These are phyloP conservation scores for Nemotelus pantherinus DNA, from an alignment of 2,888 invertebrate species.

Conservation along the genomic window DNA sequence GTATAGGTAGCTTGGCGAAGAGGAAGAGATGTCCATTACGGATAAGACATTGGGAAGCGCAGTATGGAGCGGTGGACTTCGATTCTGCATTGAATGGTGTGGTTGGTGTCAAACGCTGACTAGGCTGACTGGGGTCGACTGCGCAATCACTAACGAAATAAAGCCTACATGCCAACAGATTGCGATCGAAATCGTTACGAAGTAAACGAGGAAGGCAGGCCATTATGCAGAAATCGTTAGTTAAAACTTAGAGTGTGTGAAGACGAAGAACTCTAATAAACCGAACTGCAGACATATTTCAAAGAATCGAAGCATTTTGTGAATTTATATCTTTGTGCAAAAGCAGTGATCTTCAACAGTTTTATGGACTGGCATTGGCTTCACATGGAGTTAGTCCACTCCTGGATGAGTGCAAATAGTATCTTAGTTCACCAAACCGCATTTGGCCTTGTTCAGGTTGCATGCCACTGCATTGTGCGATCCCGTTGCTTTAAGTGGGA, in stretches of 20 bases:
- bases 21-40: conserved; percentile 36
- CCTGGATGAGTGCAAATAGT: too few species aligned
- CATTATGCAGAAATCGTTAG: conserved; percentile 40
- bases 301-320: conserved; percentile 30
- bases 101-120: conserved; percentile 27
- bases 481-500: conserved; percentile 23
- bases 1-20: background rate
- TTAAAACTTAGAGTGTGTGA: conserved; percentile 25
- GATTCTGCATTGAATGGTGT: conserved; percentile 8
- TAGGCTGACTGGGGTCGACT: background rate
- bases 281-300: conserved; percentile 38
- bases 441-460: background rate
- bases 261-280: conserved; percentile 39
- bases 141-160: conserved; percentile 12
- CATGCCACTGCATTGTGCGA: background rate
- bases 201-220: conserved; percentile 26
- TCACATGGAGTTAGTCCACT: too few species aligned
- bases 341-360: conserved; percentile 18
- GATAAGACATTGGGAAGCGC: conserved; percentile 16
- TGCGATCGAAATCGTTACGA: conserved; percentile 1
- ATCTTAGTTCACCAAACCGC: too few species aligned
- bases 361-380: too few species aligned
- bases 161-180: conserved; percentile 32
- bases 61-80: background rate
- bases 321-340: conserved; percentile 16